Percentiles rank a stretch among this genome's conserved stretches.
Conservation (phyloP, 2,888 invertebrate genomes). For the Drosophila barbarae region DNA sequence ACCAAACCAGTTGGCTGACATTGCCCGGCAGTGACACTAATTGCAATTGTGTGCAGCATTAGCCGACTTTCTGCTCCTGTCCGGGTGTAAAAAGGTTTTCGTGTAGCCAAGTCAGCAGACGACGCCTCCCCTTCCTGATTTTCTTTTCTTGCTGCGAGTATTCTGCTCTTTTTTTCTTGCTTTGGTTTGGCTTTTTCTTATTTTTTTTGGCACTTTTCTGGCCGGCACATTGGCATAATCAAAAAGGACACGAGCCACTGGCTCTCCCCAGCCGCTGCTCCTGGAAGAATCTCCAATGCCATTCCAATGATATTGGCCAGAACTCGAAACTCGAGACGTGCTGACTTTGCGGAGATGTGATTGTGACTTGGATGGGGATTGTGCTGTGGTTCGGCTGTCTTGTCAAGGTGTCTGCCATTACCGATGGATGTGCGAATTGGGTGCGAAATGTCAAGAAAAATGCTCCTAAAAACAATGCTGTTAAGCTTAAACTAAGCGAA, state of each 20-base stretch:
- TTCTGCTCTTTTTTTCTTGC: too few relatives aligned
- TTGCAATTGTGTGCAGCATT: conserved; percentile 73
- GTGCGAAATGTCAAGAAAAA: background rate
- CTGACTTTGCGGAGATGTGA: conserved; percentile 38
- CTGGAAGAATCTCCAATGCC: conserved; percentile 21
- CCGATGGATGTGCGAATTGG: conserved; percentile 12
- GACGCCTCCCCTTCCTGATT: conserved; percentile 3
- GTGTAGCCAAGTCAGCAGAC: conserved; percentile 48
- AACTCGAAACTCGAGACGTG: conserved; percentile 38
- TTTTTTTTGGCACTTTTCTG: conserved; percentile 33
- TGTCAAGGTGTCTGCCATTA: conserved; percentile 27
- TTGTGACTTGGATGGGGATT: conserved; percentile 26
- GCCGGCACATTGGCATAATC: conserved; percentile 64
- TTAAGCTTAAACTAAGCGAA: background rate
- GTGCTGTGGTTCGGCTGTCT: conserved; percentile 16
- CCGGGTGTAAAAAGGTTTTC: conserved; percentile 53
- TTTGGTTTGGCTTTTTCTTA: conserved; percentile 29
- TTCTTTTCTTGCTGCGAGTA: conserved; percentile 16
- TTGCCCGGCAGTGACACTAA: conserved; percentile 66
- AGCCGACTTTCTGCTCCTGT: conserved; percentile 43
- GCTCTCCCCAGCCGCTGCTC: conserved; percentile 1
- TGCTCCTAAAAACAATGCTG: background rate
- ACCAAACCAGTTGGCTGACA: conserved; percentile 36
- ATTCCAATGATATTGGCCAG: conserved; percentile 57
- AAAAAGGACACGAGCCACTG: conserved; percentile 61